Evolutionary conservation across 2,797 vertebrate species (phyloP).

Genomic region (Ciconia nigra): DNA sequence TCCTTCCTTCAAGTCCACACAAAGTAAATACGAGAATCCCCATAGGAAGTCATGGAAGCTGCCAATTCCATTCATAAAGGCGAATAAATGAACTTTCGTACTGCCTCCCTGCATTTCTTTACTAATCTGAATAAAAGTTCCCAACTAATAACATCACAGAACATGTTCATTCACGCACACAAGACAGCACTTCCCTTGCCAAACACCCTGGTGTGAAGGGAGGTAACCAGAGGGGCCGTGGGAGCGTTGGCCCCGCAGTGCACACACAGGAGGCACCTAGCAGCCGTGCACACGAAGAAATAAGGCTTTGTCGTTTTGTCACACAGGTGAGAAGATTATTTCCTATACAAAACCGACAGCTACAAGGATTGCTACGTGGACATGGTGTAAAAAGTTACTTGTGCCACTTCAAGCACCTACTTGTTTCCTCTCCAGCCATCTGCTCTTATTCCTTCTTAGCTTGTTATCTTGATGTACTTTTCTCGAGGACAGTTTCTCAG

Average conservation of each 20-base stretch:
- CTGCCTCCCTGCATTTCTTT: not conserved
- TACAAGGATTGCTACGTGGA: not conserved
- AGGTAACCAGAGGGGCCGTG: accelerated
- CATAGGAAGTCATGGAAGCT: not conserved
- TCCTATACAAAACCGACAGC: not conserved
- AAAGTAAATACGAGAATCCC: constrained; percentile 31
- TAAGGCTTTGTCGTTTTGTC: not conserved
- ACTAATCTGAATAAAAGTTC: not conserved
- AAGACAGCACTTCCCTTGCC: not conserved
- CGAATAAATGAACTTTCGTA: not conserved
- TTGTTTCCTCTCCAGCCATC: not conserved
- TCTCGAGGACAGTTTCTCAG: not conserved
- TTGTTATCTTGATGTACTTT: not conserved
- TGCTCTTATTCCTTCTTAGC: not conserved
- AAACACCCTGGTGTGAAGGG: not conserved
- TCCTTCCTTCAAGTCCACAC: constrained; percentile 12
- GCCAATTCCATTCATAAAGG: not conserved
- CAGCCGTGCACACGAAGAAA: accelerated
- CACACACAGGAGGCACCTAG: not conserved
- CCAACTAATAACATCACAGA: not conserved
- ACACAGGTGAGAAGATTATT: not conserved
- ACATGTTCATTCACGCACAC: not conserved
- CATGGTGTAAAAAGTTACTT: not conserved
- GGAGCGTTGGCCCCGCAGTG: not conserved
- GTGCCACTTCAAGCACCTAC: not conserved